A percentile compares a stretch with the other conserved stretches of the same genome.
These are phyloP conservation scores for Drosophila tripunctata DNA, from an alignment of 2,888 invertebrate genomes.

Conservation along the genomic window DNA sequence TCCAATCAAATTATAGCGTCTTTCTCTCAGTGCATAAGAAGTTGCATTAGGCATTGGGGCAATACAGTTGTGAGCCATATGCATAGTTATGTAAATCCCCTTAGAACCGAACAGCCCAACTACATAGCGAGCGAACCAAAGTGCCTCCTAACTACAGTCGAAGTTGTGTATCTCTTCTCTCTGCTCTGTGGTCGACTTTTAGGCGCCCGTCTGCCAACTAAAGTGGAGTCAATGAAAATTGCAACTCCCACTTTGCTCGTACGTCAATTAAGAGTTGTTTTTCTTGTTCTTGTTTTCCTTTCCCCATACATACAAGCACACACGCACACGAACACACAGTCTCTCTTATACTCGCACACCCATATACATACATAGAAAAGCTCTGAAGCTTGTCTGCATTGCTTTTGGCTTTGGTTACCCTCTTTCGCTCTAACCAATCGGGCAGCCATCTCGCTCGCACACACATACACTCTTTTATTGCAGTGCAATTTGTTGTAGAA, in stretches of 20 bases:
- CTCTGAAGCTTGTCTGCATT: conserved; percentile 55
- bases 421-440: conserved; percentile 11
- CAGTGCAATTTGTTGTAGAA: conserved; percentile 82
- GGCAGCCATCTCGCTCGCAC: conserved; percentile 14
- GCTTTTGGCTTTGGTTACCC: conserved; percentile 44
- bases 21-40: background rate
- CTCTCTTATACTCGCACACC: background rate
- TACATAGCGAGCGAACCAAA: conserved; percentile 7
- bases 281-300: conserved; percentile 49
- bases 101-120: background rate
- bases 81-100: conserved; percentile 16
- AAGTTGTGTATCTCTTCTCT: background rate
- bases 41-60: background rate
- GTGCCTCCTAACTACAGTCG: background rate
- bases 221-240: conserved; percentile 83
- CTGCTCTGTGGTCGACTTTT: conserved; percentile 44
- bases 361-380: conserved; percentile 33
- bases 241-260: conserved; percentile 83
- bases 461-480: conserved; percentile 71
- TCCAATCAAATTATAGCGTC: no score
- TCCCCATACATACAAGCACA: conserved; percentile 12
- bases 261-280: conserved; percentile 81
- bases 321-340: conserved; percentile 4
- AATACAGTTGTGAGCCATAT: conserved; percentile 1
- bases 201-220: conserved; percentile 63